These are phyloP conservation scores for Hypercompe scribonia DNA, from an alignment of 2,888 invertebrate genomes.

Conservation along the genomic window DNA sequence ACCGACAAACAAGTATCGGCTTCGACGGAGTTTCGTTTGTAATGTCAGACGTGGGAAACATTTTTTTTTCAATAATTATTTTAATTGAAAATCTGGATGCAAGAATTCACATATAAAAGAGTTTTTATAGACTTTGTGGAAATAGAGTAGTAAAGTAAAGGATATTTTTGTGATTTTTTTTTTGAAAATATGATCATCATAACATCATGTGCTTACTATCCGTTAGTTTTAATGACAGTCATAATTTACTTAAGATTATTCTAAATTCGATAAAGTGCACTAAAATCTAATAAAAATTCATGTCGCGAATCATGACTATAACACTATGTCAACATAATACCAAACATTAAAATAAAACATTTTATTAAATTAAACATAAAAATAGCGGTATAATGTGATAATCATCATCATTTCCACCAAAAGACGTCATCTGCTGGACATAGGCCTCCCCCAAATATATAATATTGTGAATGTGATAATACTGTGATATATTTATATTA, in stretches of 20 bases:
- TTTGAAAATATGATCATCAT: background rate
- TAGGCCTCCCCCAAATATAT: too few species aligned
- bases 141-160: too few species aligned
- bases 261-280: background rate
- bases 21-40: slow-evolving; percentile 74
- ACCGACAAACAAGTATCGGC: slow-evolving; percentile 77
- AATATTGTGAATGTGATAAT: too few species aligned
- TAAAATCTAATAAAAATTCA: background rate
- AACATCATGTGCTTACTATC: background rate
- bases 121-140: background rate
- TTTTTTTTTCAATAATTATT: slow-evolving; percentile 47
- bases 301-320: background rate
- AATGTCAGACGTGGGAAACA: slow-evolving; percentile 70
- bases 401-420: too few species aligned
- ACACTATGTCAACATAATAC: background rate
- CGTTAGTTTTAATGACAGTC: background rate
- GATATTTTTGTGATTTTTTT: too few species aligned
- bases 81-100: slow-evolving; percentile 8
- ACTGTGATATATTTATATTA: too few species aligned
- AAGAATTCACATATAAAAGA: background rate
- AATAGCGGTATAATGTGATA: too few species aligned
- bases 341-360: too few species aligned
- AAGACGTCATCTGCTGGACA: too few species aligned
- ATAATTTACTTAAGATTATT: background rate
- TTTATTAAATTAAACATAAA: too few species aligned